Base-by-base conservation (phyloP, 2,797 vertebrate species). In the Macroramphosus scolopax region DNA sequence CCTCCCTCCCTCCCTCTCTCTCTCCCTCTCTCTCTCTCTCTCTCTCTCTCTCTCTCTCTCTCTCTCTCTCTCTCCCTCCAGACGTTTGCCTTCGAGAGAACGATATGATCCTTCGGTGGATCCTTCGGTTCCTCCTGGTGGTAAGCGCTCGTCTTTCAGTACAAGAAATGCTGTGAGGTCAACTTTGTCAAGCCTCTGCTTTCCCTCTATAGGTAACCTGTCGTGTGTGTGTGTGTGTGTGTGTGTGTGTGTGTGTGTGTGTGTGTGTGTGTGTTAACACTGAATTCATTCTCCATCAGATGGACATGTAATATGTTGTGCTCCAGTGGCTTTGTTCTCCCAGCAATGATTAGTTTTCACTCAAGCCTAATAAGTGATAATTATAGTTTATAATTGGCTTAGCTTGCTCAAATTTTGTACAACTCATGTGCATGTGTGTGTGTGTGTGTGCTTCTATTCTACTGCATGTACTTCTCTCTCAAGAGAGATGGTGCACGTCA, bases 61-160 rank as follows among this genome's bases (percentile, higher is more conserved):
- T 25, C 47, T 13, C 1, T 32, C 63, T 26, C 58, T 18, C 5
- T 29, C 14, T 46, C 29, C 50, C 68, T 54, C 37, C 6, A 66
- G 52, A 76, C 47, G 43, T 56, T 47, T 24, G 17, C 48, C 67
- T 56, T 72, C 14, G 40, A 56, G 65, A 22, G 16, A 67, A 77
- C 57, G 70, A 71, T 53, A 87, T 87, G 82, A 75, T 42, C 68
- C 37, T 51, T 32, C 40, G 35, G 1, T 47, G 37, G 40, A 60
- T 75, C 45, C 20, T 85, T 42, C 63, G 57, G 51, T 57, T 64
- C 60, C 58, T 81, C 30, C 58, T 72, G 53, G 22, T 56, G 84
- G 82, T 87, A 71, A 85, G 82, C 16, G 35, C 5, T 14, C 5
- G 25, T 13, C 2, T 13, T 8, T 15, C 8, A 11, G 10, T 26